These are phyloP conservation scores for Typhlichthys eigenmanni DNA, from an alignment of 2,797 vertebrate genomes.

Conservation along the genomic window DNA sequence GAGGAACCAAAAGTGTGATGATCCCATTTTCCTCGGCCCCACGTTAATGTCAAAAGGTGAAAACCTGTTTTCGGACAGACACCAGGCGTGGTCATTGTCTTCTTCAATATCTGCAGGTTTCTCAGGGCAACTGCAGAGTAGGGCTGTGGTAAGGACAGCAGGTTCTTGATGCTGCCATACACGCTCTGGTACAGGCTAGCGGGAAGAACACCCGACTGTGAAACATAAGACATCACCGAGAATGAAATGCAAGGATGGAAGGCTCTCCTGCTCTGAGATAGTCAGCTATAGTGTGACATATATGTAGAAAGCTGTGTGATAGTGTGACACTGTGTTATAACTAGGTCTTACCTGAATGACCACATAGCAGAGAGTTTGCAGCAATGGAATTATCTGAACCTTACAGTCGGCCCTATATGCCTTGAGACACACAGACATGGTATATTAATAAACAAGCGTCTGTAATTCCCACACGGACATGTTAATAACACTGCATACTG, in stretches of 20 bases:
- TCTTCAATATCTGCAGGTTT: conserved; percentile 77
- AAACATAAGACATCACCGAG: not conserved
- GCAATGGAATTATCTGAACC: conserved; percentile 80
- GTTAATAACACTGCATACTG: no score
- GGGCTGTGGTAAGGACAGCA: conserved; percentile 82
- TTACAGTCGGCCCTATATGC: conserved; percentile 63
- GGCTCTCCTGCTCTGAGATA: no score
- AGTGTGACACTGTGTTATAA: not conserved
- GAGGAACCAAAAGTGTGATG: no score
- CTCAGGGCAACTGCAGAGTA: conserved; percentile 80
- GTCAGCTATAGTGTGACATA: no score
- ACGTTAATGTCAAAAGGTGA: no score
- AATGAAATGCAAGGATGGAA: no score
- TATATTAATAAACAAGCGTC: not conserved
- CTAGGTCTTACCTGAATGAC: conserved; percentile 76
- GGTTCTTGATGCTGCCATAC: conserved; percentile 75
- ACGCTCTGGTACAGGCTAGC: conserved; percentile 73
- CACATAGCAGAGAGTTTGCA: conserved; percentile 85
- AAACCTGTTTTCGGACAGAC: not conserved
- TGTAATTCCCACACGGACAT: no score
- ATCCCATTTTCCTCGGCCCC: not conserved
- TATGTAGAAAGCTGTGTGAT: no score
- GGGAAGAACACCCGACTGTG: conserved; percentile 77
- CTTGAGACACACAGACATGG: conserved; percentile 54
- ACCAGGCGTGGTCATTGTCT: conserved; percentile 81